Evolutionary conservation across 2,797 vertebrate species (phyloP), one percentile per base, ranked within the genome.

Genomic region (Rhinatrema bivittatum): DNA sequence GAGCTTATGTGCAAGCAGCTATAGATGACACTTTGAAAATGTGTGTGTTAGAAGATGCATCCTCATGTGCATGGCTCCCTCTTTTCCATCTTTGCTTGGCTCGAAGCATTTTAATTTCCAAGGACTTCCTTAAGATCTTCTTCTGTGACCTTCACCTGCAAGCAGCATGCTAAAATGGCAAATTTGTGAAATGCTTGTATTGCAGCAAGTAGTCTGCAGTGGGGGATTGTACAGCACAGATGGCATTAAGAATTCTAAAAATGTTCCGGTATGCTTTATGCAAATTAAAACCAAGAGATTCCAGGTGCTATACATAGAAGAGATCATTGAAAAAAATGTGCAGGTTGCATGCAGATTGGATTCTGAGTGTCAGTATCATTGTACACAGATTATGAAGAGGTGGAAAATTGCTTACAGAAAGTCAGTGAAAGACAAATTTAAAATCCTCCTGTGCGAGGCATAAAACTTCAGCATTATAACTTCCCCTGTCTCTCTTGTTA

Each of bases 251-350:
- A 50, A 42, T 38, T 20, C 42, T 47, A n/a, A 50, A 50, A 50
- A 43, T 42, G 47, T 28, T 27, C 43, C 47, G 38, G 39, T 39
- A 50, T 50, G 50, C 50, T 47, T 50, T 50, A 50, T 50, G 47
- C 34, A 32, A 50, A 50, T 50, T 34, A 33, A 32, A 50, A 38
- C n/a, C n/a, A n/a, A n/a, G n/a, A n/a, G n/a, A n/a, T n/a, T n/a
- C n/a, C 29, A 39, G 47, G 47, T 25, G 34, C 34, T 32, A 32
- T 25, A 39, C 47, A 42, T 24, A 14, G 34, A 38, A 34, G 26
- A 47, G 43, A 33, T 50, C 50, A 38, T 50, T 33, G 21, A 15
- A 42, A 42, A 43, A 41, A 50, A 42, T 50, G 34, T 16, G 29
- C 13, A 12, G 30, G 23, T 20, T 29, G 12, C 50, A 29, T 34